Base-by-base conservation (phyloP, 2,888 invertebrate genomes). In the Platycheirus albimanus region DNA sequence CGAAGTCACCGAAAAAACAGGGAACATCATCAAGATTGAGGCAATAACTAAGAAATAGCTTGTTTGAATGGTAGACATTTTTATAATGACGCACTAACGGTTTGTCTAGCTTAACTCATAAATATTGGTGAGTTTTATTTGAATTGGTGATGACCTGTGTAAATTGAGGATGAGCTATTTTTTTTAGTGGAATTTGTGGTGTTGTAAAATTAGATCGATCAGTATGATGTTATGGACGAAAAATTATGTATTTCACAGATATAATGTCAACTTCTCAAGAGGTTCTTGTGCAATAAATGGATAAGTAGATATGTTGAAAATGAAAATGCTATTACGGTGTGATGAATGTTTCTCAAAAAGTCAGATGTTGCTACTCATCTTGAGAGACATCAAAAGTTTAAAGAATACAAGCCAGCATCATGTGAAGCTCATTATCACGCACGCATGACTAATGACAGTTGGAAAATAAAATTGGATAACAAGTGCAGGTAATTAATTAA, bases 361-460 rank as follows among this genome's bases (percentile, higher is more conserved):
- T 11, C 20, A 0, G 13, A n/a, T n/a, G n/a, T n/a, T n/a, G n/a
- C n/a, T n/a, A n/a, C n/a, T n/a, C n/a, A 38, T 58, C 13, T 41
- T 69, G 80, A 80, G 52, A 67, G 11, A 3, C 38, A 76, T 67
- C 71, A 38, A 47, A 15, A 47, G 47, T 41, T 54, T 76, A 71
- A 81, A 45, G 71, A 52, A 6, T n/a, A 24, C 24, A 24, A 4
- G 66, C 56, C 56, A 52, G 11, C 61, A 76, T 76, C 81, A 81
- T 81, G 81, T 43, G 70, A 81, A 52, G 70, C 71, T 76, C 71
- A 66, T 81, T 67, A 81, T 51, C 38, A 1, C 19, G 38, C 76
- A 71, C 76, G 61, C 81, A 67, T 43, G 15, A n/a, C 61, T 70
- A 43, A 17, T 11, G 28, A 43, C 28, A 11, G 28, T 0, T 28